phyloP scores from a whole-genome alignment of 64 coral and sea anemone genomes.

The Exaiptasia diaphana region DNA sequence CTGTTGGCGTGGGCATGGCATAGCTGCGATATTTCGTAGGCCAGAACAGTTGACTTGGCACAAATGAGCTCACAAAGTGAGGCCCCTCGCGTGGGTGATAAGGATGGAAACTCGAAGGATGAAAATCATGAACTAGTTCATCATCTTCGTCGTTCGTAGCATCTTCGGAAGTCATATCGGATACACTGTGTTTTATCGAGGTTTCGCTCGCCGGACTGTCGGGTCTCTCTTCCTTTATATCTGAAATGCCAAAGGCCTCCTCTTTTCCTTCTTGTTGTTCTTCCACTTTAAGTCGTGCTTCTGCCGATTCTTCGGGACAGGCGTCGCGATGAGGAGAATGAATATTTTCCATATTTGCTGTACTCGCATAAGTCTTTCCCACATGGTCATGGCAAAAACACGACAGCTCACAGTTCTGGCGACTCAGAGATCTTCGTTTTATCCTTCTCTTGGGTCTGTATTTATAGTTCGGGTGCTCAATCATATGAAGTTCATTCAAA shows the following conservation, averaged over 20 bases:
- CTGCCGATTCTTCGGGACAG: neutral
- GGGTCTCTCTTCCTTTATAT: neutral
- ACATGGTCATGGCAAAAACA: slow-evolving; percentile 1
- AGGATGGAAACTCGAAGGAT: neutral
- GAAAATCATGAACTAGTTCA: neutral
- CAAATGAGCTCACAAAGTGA: neutral
- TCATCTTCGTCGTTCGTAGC: neutral
- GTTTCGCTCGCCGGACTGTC: neutral
- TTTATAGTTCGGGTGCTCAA: slow-evolving; percentile 89
- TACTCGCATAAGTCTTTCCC: neutral
- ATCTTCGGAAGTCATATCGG: neutral
- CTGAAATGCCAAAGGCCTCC: no score
- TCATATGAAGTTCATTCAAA: slow-evolving; percentile 79
- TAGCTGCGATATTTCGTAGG: neutral
- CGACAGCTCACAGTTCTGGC: neutral
- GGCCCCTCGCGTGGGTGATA: neutral
- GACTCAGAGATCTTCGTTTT: slow-evolving; percentile 38
- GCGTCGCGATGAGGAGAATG: neutral
- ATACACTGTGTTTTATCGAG: neutral
- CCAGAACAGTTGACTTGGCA: neutral
- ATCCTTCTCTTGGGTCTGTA: slow-evolving; percentile 72
- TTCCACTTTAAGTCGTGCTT: neutral
- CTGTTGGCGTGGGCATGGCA: neutral
- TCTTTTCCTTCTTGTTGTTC: neutral
- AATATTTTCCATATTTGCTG: neutral